A percentile compares a stretch with the other conserved stretches of the same genome.
Evolutionary conservation across 2,113 vertebrate species (phyloP).

Genomic region (Callorhinus ursinus): DNA sequence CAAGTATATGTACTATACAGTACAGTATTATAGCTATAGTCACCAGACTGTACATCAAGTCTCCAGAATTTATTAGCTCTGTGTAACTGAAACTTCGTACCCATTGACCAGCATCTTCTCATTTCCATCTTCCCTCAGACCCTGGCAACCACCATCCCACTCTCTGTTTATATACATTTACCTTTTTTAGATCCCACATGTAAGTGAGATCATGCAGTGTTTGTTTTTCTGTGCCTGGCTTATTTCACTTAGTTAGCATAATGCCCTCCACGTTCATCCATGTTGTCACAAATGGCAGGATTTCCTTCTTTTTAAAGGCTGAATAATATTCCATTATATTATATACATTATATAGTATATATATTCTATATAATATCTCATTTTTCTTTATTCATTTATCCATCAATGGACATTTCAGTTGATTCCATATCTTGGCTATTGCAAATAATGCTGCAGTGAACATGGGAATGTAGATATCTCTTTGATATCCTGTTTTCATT

Average conservation of each 20-base stretch:
- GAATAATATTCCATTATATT: neutral
- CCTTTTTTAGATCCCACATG: neutral
- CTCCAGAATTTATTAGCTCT: neutral
- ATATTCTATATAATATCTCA: neutral
- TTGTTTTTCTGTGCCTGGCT: neutral
- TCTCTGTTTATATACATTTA: neutral
- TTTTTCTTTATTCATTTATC: neutral
- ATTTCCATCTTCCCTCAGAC: neutral
- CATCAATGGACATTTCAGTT: neutral
- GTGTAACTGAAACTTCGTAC: neutral
- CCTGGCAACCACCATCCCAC: neutral
- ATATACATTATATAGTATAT: neutral
- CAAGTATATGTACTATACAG: neutral
- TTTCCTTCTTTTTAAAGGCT: neutral
- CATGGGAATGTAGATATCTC: neutral
- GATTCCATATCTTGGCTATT: neutral
- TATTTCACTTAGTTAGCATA: neutral
- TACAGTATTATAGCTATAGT: neutral
- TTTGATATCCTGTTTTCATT: neutral
- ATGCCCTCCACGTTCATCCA: neutral
- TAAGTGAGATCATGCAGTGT: neutral
- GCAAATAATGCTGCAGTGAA: neutral
- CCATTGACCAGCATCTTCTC: neutral
- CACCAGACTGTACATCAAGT: neutral
- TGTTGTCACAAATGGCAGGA: neutral